These are phyloP conservation scores for Syngnathus floridae DNA, from an alignment of 2,113 vertebrate genomes.

Conservation along the genomic window DNA sequence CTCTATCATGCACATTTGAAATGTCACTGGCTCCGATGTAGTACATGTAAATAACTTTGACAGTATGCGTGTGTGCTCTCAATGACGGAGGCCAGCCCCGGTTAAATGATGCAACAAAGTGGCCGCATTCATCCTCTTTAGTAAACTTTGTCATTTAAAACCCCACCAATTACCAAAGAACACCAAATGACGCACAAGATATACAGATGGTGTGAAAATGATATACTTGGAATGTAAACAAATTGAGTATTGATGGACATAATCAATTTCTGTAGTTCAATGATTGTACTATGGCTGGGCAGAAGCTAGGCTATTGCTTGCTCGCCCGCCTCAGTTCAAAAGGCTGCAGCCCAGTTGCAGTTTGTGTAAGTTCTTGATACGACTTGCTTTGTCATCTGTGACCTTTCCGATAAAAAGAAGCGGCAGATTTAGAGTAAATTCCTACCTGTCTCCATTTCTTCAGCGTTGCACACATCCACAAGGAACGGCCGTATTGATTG, in stretches of 20 bases:
- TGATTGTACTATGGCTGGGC: neutral
- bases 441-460: neutral
- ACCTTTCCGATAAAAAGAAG: neutral
- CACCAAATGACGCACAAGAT: neutral
- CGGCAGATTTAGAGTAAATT: neutral
- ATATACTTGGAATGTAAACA: neutral
- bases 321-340: neutral
- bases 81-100: slow-evolving; percentile 17
- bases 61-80: slow-evolving; percentile 19
- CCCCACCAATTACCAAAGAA: slow-evolving; percentile 13
- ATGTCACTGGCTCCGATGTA: slow-evolving; percentile 17
- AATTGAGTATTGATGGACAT: neutral
- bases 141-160: neutral
- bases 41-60: slow-evolving; percentile 32
- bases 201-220: neutral
- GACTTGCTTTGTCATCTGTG: neutral
- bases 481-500: slow-evolving; percentile 1
- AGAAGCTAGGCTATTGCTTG: too few relatives aligned
- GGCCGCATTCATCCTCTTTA: neutral
- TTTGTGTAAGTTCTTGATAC: neutral
- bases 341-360: neutral
- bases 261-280: too few relatives aligned
- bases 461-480: neutral
- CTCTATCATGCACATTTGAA: slow-evolving; percentile 8
- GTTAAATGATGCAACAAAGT: slow-evolving; percentile 26